Conservation (phyloP, 2,113 vertebrate genomes). For the Nymphicus hollandicus region DNA sequence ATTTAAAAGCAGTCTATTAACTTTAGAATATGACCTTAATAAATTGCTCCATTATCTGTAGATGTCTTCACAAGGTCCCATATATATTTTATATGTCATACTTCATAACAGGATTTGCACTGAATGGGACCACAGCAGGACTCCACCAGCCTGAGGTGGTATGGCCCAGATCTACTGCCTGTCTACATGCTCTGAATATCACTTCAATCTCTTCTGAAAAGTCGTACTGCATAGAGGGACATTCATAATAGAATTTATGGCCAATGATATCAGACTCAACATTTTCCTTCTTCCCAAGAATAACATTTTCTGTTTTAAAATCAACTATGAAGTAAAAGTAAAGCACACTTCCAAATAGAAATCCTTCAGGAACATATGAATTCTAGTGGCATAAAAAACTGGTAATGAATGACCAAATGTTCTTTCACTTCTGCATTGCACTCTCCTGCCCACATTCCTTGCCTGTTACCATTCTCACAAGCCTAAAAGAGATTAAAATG, state of each 20-base stretch:
- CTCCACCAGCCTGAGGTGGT: neutral
- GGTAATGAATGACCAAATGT: neutral
- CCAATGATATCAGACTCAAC: neutral
- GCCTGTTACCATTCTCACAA: neutral
- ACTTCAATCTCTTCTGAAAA: neutral
- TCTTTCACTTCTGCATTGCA: neutral
- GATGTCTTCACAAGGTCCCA: neutral
- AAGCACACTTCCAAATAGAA: neutral
- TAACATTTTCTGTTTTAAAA: neutral
- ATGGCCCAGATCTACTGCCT: neutral
- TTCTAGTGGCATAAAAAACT: neutral
- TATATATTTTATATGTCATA: neutral
- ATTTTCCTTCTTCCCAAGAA: neutral
- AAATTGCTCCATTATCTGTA: neutral
- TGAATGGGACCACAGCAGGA: neutral
- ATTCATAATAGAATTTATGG: neutral
- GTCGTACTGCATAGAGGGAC: neutral
- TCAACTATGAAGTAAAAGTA: neutral
- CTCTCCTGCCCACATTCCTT: neutral
- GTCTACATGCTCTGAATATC: neutral
- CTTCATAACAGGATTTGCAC: neutral
- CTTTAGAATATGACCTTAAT: neutral
- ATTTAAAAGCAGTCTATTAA: neutral
- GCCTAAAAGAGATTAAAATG: neutral
- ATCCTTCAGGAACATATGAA: fast-evolving